Conservation (phyloP, 2,888 invertebrate genomes). For the Willowsia nigromaculata region DNA sequence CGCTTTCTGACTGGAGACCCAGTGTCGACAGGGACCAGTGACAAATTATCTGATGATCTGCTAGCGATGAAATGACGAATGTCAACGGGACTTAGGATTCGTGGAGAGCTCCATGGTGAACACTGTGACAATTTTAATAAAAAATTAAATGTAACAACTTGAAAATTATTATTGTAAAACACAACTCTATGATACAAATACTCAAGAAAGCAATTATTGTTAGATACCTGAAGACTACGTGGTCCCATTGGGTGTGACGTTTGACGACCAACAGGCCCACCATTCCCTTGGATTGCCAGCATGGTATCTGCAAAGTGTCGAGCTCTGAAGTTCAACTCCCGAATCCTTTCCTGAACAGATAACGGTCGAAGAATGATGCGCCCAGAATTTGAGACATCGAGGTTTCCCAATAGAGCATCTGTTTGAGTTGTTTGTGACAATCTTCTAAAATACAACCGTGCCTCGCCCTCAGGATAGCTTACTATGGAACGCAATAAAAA, state of each 20-base stretch:
- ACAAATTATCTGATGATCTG: conserved; percentile 81
- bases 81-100: conserved; percentile 81
- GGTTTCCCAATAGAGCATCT: conserved; percentile 81
- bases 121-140: conserved; percentile 80
- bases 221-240: conserved; percentile 76
- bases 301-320: conserved; percentile 82
- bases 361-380: conserved; percentile 80
- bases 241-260: conserved; percentile 73
- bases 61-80: conserved; percentile 81
- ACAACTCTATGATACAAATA: not conserved
- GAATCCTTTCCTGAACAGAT: conserved; percentile 81
- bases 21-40: conserved; percentile 79
- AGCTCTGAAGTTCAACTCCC: conserved; percentile 81
- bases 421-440: conserved; percentile 82
- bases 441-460: conserved; percentile 81
- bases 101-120: conserved; percentile 82
- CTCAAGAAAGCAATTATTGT: not conserved
- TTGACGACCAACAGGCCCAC: conserved; percentile 69
- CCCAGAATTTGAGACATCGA: conserved; percentile 80
- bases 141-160: not conserved
- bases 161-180: not conserved
- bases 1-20: conserved; percentile 80
- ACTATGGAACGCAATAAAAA: conserved; percentile 53
- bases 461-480: conserved; percentile 80
- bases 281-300: conserved; percentile 80